phyloP scores from a whole-genome alignment of 1,140 invertebrate genomes.

The Gryllus bimaculatus region DNA sequence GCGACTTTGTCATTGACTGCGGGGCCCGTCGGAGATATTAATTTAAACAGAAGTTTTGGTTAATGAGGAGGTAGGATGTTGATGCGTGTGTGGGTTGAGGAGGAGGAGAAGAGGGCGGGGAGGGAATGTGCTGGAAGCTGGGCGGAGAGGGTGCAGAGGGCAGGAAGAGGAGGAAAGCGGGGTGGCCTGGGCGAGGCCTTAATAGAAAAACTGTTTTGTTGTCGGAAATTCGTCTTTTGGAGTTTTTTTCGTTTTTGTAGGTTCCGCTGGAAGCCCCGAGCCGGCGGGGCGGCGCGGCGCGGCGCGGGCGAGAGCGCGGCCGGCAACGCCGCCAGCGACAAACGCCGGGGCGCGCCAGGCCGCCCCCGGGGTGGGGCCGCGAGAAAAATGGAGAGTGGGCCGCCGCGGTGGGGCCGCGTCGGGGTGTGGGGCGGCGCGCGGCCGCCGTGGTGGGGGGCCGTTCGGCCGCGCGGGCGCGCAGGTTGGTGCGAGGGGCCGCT shows the following conservation, averaged over 20 bases:
- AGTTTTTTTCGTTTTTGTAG: not conserved
- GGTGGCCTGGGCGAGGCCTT: not conserved
- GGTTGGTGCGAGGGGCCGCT: not conserved
- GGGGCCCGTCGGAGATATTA: not conserved
- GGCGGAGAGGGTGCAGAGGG: not conserved
- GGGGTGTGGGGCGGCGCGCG: not conserved
- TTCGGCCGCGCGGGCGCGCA: too few species aligned
- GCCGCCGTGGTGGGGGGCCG: not conserved
- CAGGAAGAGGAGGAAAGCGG: not conserved
- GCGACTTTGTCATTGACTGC: slow-evolving; percentile 3
- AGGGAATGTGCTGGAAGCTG: not conserved
- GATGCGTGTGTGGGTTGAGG: not conserved
- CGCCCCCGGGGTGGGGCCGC: not conserved
- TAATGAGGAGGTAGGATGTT: not conserved
- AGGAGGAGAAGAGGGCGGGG: not conserved
- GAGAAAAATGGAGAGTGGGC: not conserved
- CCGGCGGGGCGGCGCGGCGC: too few species aligned
- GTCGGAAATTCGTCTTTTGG: not conserved
- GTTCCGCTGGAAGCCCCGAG: not conserved
- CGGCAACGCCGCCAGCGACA: too few species aligned
- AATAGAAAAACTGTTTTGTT: not conserved
- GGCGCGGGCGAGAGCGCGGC: too few species aligned
- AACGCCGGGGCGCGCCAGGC: too few species aligned
- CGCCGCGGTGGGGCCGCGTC: too few species aligned
- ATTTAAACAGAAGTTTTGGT: slow-evolving; percentile 1